Base-by-base conservation (phyloP, 2,888 invertebrate species). In the Cylloceria caligata region DNA sequence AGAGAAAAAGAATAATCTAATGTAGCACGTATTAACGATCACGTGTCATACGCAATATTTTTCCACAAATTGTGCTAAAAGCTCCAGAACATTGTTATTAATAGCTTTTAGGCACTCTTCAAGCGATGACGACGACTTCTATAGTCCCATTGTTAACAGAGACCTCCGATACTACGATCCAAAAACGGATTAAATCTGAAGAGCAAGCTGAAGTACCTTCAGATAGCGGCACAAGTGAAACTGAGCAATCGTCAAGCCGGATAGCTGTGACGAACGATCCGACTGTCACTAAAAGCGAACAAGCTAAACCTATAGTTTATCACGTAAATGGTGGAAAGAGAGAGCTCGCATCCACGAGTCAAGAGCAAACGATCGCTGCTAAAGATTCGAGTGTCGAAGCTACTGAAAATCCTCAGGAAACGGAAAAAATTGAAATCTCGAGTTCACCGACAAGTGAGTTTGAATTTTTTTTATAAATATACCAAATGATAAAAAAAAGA, bases 361-460 rank as follows among this genome's bases (percentile, higher is more conserved):
- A 45, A 4, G 65, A 75, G 34, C 55, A 69, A 68, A 47, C 60
- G 16, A 16, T 49, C 16, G 57, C 45, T 24, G n/a, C 55, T 4
- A 69, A 49, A 19, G 52, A 74, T 27, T 65, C 74, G 36, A 74
- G 74, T 21, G 16, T 30, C 45, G 72, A 72, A 60, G 60, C 34
- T 60, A 34, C 60, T 27, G 72, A 60, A 60, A 71, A 45, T 57
- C 1, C 30, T 24, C 30, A 21, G 16, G 55, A 71, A n/a, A n/a
- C n/a, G 36, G 57, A 57, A 7, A 60, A 16, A 27, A 60, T 57
- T 30, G n/a, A 16, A 19, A 24, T 11, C n/a, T 27, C 64, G 13
- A 6, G n/a, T 19, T 27, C 16, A 1, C 27, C 71, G 16, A 13
- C 36, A 13, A 21, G 68, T 68, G 49, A 52, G 34, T 49, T 45